Evolutionary conservation across 2,113 vertebrate genomes (phyloP).

Genomic region (Zosterops japonicus): DNA sequence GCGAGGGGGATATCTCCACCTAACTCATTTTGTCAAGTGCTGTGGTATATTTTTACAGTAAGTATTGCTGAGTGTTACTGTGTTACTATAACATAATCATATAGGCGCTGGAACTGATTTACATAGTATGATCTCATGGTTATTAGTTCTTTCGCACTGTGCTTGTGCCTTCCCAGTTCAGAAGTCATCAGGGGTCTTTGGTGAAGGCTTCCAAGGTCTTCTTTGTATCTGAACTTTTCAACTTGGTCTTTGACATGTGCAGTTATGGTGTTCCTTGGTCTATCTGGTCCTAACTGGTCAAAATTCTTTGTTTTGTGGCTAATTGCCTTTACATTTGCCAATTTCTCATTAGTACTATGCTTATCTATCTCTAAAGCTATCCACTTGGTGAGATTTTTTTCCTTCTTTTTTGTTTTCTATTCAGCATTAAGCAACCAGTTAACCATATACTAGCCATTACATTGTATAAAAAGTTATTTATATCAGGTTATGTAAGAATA

Average conservation of each 20-base stretch:
- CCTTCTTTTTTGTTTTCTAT: background rate
- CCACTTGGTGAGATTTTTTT: too few species aligned
- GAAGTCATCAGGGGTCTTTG: too few species aligned
- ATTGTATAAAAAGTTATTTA: background rate
- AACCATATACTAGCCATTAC: background rate
- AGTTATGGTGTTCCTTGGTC: background rate
- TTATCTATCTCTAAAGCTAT: background rate
- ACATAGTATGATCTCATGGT: background rate
- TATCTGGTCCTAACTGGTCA: background rate
- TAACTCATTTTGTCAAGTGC: background rate
- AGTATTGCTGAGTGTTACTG: background rate
- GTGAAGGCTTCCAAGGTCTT: background rate
- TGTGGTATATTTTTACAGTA: background rate
- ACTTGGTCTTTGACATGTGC: background rate
- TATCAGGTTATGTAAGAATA: background rate
- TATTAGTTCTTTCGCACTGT: background rate
- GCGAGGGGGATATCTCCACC: background rate
- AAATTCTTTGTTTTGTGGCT: background rate
- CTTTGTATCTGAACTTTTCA: background rate
- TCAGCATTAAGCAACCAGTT: background rate
- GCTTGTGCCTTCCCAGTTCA: background rate
- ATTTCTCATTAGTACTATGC: background rate
- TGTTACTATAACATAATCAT: background rate
- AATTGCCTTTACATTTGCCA: background rate
- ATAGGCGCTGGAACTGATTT: fast-evolving